Percentiles rank a stretch among this genome's conserved stretches.
Evolutionary conservation across 1,140 invertebrate species (phyloP).

Genomic region (Lethrus apterus): DNA sequence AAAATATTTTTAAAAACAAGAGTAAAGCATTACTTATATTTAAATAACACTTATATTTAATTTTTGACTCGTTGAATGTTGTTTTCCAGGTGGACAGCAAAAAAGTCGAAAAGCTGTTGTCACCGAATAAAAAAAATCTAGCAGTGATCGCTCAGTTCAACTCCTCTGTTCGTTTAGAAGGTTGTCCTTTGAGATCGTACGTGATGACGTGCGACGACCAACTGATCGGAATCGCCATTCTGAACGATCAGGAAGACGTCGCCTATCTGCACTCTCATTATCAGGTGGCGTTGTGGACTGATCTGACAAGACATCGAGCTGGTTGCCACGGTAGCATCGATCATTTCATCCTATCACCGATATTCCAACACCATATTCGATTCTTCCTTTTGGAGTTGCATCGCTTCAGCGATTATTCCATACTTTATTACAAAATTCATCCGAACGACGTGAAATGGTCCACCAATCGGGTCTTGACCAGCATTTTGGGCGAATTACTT

Average conservation of each 20-base stretch:
- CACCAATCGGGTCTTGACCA: background rate
- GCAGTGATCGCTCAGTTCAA: no score
- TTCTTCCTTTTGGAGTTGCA: slow-evolving; percentile 44
- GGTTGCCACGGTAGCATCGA: slow-evolving; percentile 26
- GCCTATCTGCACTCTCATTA: slow-evolving; percentile 28
- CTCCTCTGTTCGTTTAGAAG: no score
- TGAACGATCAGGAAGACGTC: slow-evolving; percentile 26
- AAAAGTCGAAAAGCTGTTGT: no score
- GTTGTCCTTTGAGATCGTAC: no score
- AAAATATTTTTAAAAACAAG: no score
- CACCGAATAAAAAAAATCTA: no score
- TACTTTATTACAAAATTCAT: slow-evolving; percentile 46
- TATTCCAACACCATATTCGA: slow-evolving; percentile 25
- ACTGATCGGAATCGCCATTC: slow-evolving; percentile 19
- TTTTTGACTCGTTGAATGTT: no score
- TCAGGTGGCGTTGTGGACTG: slow-evolving; percentile 21
- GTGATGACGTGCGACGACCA: background rate
- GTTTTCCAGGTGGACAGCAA: no score
- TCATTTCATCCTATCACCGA: slow-evolving; percentile 27
- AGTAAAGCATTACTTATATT: no score
- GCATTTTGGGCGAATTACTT: slow-evolving; percentile 36
- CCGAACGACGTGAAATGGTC: slow-evolving; percentile 31
- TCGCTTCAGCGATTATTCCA: slow-evolving; percentile 40
- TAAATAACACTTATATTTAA: no score
- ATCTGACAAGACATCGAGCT: slow-evolving; percentile 15